Conservation (phyloP, 2,888 invertebrate genomes). For the Orthonevra nobilis region DNA sequence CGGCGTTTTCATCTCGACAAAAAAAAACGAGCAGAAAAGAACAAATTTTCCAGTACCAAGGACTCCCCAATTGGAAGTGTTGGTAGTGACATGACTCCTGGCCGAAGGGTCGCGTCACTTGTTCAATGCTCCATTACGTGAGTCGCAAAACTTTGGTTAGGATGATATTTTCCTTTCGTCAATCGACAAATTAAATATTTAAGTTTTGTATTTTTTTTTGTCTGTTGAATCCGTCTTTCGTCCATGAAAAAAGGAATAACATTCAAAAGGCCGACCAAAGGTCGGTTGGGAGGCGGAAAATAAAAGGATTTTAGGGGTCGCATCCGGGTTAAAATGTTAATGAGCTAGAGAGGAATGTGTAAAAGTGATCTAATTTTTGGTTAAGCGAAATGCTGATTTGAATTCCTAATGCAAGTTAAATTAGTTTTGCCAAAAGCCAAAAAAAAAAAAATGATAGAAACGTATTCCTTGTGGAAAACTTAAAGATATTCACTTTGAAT, state of each 20-base stretch:
- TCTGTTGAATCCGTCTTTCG: neutral
- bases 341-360: constrained; percentile 53
- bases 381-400: constrained; percentile 50
- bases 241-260: constrained; percentile 10
- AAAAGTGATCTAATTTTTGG: constrained; percentile 55
- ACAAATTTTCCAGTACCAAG: constrained; percentile 30
- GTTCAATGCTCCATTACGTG: constrained; percentile 56
- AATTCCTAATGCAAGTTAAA: constrained; percentile 44
- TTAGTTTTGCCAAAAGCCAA: constrained; percentile 43
- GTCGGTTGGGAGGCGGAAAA: neutral
- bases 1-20: constrained; percentile 21
- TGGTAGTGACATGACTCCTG: too few species aligned
- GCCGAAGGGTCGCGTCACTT: constrained; percentile 29
- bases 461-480: too few species aligned
- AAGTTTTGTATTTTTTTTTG: constrained; percentile 20
- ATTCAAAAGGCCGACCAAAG: neutral
- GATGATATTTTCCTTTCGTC: constrained; percentile 48
- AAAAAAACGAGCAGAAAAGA: constrained; percentile 36
- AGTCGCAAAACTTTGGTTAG: constrained; percentile 16
- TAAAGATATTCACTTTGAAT: too few species aligned
- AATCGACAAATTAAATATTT: constrained; percentile 56
- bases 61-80: constrained; percentile 11
- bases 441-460: too few species aligned
- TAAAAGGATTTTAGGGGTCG: constrained; percentile 17
- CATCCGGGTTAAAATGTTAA: constrained; percentile 51